Percentiles rank a stretch among this genome's conserved stretches.
phyloP scores from a whole-genome alignment of 2,797 vertebrate genomes.

The Vireo griseus region DNA sequence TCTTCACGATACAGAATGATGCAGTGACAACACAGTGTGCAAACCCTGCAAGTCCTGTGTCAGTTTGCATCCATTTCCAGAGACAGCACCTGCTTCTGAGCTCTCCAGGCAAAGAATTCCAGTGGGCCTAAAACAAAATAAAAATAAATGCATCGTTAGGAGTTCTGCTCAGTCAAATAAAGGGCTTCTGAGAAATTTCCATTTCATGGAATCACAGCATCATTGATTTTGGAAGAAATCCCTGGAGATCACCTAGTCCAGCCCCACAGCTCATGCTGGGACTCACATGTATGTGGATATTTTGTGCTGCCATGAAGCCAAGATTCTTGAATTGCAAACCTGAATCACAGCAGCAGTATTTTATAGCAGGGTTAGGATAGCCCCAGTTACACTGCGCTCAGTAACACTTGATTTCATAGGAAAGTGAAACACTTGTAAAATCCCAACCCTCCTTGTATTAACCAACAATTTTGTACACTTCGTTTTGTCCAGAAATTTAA shows the following conservation, averaged over 20 bases:
- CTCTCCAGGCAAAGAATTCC: not conserved
- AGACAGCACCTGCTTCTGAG: not conserved
- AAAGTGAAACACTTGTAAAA: not conserved
- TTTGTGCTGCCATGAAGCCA: not conserved
- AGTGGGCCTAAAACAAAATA: not conserved
- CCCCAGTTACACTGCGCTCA: not conserved
- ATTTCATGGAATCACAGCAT: not conserved
- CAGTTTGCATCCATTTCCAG: not conserved
- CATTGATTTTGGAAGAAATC: not conserved
- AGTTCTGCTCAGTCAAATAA: not conserved
- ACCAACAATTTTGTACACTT: not conserved
- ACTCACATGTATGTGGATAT: not conserved
- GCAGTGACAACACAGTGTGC: not conserved
- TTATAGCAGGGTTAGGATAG: not conserved
- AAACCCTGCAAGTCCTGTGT: not conserved
- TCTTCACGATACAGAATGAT: not conserved
- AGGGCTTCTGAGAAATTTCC: not conserved
- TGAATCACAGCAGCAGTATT: not conserved
- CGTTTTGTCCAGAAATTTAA: not conserved
- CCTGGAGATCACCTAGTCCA: not conserved
- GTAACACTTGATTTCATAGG: not conserved
- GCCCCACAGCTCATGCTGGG: not conserved
- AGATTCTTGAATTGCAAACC: not conserved
- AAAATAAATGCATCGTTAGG: accelerated
- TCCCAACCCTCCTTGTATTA: not conserved